phyloP scores from a whole-genome alignment of 2,888 invertebrate species.

The Petrophora chlorosata region DNA sequence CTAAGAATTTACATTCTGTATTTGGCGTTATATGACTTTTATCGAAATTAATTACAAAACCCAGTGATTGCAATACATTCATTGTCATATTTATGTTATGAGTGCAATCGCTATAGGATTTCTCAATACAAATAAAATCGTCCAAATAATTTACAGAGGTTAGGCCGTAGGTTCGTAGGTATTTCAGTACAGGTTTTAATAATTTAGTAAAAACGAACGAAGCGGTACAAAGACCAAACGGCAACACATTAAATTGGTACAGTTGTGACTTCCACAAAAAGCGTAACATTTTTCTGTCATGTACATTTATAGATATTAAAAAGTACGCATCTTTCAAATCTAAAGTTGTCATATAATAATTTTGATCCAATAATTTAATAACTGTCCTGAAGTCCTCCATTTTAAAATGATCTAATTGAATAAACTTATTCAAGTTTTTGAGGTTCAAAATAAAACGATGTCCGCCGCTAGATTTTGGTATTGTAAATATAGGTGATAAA shows the following conservation, averaged over 20 bases:
- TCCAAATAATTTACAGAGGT: not conserved
- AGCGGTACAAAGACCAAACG: too few species aligned
- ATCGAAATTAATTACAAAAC: not conserved
- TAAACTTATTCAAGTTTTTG: not conserved
- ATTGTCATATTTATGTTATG: not conserved
- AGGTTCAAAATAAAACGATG: too few species aligned
- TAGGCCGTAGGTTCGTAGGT: too few species aligned
- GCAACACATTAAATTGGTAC: not conserved
- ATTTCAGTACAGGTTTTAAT: not conserved
- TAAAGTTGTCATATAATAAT: not conserved
- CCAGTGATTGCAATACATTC: not conserved
- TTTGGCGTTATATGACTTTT: too few species aligned
- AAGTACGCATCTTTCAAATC: too few species aligned
- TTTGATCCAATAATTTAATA: not conserved
- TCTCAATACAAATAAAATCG: not conserved
- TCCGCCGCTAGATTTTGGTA: too few species aligned
- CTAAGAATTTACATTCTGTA: slow-evolving; percentile 3
- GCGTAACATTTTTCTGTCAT: not conserved
- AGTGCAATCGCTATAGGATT: not conserved
- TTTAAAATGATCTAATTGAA: not conserved
- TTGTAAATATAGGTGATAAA: too few species aligned
- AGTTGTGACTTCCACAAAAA: not conserved
- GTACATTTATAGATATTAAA: not conserved
- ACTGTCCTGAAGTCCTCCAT: too few species aligned
- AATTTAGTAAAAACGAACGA: too few species aligned